Evolutionary conservation across 2,113 vertebrate species (phyloP).

Genomic region (Chloropsis cyanopogon): DNA sequence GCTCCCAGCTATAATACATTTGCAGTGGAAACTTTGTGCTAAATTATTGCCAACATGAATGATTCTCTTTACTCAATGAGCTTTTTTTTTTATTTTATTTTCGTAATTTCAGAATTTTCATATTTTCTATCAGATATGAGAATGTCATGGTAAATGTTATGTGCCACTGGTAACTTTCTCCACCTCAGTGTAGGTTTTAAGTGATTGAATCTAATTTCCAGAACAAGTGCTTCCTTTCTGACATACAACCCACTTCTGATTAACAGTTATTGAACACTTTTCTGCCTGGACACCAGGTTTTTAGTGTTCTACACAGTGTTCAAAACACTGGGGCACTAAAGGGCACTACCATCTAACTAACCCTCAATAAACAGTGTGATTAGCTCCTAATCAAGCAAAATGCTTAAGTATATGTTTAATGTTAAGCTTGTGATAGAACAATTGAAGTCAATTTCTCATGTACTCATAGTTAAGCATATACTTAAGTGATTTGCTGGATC

Average conservation of each 20-base stretch:
- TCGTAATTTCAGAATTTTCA: neutral
- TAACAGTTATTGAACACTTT: neutral
- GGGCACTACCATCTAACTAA: conserved; percentile 9
- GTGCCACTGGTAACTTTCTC: neutral
- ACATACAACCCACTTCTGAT: neutral
- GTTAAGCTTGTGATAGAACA: conserved; percentile 16
- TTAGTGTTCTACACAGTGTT: neutral
- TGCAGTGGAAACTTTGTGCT: neutral
- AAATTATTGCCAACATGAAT: neutral
- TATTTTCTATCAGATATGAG: neutral
- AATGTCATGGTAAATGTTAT: neutral
- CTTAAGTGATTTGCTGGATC: conserved; percentile 58
- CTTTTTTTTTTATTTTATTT: too few relatives aligned
- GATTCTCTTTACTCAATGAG: neutral
- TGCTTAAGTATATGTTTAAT: conserved; percentile 16
- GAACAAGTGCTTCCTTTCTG: neutral
- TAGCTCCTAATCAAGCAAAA: conserved; percentile 30
- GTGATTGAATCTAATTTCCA: neutral
- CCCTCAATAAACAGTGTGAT: conserved; percentile 46
- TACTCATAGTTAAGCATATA: conserved; percentile 34
- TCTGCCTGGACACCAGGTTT: neutral
- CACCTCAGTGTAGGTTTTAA: neutral
- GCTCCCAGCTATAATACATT: neutral
- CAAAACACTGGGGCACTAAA: neutral
- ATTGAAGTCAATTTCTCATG: conserved; percentile 39